These are phyloP conservation scores for Gryon sp. DNA, from an alignment of 1,140 invertebrate species.

Conservation along the genomic window DNA sequence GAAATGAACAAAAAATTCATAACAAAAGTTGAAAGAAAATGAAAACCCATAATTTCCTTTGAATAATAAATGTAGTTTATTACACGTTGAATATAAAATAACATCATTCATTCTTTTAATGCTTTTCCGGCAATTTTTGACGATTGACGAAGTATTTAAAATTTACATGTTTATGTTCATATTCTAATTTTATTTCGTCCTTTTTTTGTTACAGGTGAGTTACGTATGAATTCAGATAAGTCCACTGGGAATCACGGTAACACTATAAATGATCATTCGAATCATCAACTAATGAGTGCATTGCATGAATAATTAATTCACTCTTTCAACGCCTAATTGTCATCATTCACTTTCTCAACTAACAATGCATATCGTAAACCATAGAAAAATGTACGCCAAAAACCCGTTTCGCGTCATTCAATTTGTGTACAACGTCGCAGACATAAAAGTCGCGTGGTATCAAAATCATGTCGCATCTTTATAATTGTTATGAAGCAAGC, in stretches of 20 bases:
- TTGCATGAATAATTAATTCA: slow-evolving; percentile 9
- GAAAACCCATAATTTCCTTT: background rate
- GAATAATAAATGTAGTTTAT: too few species aligned
- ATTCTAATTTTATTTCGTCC: background rate
- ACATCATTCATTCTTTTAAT: too few species aligned
- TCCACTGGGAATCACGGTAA: background rate
- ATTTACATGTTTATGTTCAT: too few species aligned
- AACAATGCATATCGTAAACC: background rate
- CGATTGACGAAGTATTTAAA: too few species aligned
- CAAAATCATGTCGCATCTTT: slow-evolving; percentile 18
- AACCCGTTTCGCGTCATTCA: background rate
- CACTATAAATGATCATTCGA: background rate
- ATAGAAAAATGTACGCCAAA: background rate
- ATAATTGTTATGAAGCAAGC: slow-evolving; percentile 22
- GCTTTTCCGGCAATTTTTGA: too few species aligned
- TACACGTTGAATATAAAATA: too few species aligned
- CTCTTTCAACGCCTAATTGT: slow-evolving; percentile 2
- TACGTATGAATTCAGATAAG: background rate
- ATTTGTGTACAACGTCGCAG: too few species aligned
- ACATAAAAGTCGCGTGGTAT: slow-evolving; percentile 1
- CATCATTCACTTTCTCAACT: background rate
- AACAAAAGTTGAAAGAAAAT: background rate
- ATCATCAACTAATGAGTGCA: background rate
- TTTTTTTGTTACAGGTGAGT: slow-evolving; percentile 31
- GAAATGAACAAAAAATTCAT: too few species aligned